Base-by-base conservation (phyloP, 2,113 vertebrate species). In the Physeter macrocephalus region DNA sequence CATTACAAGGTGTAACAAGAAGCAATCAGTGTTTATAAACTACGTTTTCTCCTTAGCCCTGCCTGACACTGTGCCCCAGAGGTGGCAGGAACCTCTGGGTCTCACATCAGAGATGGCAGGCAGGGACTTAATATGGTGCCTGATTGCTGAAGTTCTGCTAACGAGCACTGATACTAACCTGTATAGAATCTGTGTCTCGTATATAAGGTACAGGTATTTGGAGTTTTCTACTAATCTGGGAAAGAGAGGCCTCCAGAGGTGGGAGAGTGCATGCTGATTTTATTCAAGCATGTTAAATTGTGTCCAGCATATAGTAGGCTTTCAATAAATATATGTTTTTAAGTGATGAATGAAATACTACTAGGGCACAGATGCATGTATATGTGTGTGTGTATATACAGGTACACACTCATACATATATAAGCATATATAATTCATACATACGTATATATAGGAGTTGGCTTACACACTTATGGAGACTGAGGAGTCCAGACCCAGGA, bases 1-100 rank as follows among this genome's bases (percentile, higher is more conserved):
- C 91, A 96, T 96, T 93, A 97, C 91, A 43, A 92, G 78, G 67
- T 41, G n/a, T 88, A 92, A 61, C 88, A 87, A 96, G 97, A 97
- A 94, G 93, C 91, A 94, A 94, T 94, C 85, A 87, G 41, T 82
- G 57, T 80, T 94, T 94, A 54, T 84, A 80, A 93, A 83, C 88
- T 80, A 31, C 54, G 39, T 92, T 94, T 96, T 91, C 86, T 95
- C 74, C 62, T 96, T 88, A 83, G 75, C 29, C 27, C 74, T 86
- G 75, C 62, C 71, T 97, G 96, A 96, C 88, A 61, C 77, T 67
- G 41, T 81, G 66, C 59, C 54, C 43, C 29, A 75, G 93, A 86
- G 90, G 15, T 71, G 64, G 71, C 43, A 59, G n/a, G 90, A 89
- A 96, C 36, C 77, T 83, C 52, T 59, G 41, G 59, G 81, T 64